Evolutionary conservation across 1,140 invertebrate genomes (phyloP).

Genomic region (Arion vulgaris): DNA sequence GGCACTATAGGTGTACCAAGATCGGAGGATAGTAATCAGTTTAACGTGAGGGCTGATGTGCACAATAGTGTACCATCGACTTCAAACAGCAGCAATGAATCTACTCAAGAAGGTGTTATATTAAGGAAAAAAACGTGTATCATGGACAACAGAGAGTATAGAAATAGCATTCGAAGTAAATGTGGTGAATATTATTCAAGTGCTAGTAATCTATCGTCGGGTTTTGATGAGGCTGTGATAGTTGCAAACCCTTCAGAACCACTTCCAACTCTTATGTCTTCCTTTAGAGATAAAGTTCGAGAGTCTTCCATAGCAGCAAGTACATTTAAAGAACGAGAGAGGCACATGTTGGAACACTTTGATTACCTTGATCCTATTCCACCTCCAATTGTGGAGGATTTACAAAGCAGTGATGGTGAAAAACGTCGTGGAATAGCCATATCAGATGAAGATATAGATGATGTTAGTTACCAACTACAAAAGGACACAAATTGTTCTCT

Average conservation of each 20-base stretch:
- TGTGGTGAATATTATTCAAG: conserved; percentile 47
- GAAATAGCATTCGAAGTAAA: conserved; percentile 49
- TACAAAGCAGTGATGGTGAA: conserved; percentile 12
- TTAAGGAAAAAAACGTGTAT: background rate
- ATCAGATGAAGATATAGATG: background rate
- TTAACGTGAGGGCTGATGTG: conserved; percentile 49
- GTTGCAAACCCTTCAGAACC: conserved; percentile 28
- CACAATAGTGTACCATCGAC: conserved; percentile 33
- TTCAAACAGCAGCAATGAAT: conserved; percentile 1
- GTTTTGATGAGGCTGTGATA: conserved; percentile 21
- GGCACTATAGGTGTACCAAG: background rate
- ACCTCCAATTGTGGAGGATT: conserved; percentile 12
- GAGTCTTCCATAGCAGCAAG: conserved; percentile 47
- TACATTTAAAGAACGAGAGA: conserved; percentile 44
- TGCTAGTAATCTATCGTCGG: conserved; percentile 38
- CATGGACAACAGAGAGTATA: conserved; percentile 41
- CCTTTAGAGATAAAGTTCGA: conserved; percentile 50
- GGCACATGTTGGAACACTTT: conserved; percentile 42
- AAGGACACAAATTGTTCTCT: background rate
- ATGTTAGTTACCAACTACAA: background rate
- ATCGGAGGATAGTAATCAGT: conserved; percentile 25
- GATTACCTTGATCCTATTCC: conserved; percentile 20
- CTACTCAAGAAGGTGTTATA: background rate
- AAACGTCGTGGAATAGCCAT: conserved; percentile 26
- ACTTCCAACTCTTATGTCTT: conserved; percentile 48